A percentile compares a stretch with the other conserved stretches of the same genome.
Evolutionary conservation across 1,140 invertebrate species (phyloP).

Genomic region (Atta colombica): DNA sequence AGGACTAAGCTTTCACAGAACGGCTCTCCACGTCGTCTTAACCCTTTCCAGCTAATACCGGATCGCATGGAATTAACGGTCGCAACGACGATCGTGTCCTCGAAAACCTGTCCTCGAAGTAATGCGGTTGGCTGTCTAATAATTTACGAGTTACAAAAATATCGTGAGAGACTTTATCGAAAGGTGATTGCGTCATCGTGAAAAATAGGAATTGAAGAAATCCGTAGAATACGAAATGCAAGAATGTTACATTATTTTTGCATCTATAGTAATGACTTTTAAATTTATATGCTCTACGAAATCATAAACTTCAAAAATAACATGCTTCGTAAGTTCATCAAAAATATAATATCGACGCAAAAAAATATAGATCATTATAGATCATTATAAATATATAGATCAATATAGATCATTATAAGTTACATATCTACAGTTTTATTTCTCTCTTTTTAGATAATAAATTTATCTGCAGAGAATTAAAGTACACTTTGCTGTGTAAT

Average conservation of each 20-base stretch:
- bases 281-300: neutral
- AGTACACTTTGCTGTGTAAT: neutral
- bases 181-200: constrained; percentile 29
- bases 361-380: neutral
- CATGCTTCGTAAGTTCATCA: neutral
- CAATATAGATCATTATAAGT: neutral
- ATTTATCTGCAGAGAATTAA: neutral
- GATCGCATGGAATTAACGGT: constrained; percentile 69
- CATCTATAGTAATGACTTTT: neutral
- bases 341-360: neutral
- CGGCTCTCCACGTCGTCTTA: constrained; percentile 74
- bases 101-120: constrained; percentile 55
- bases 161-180: constrained; percentile 49
- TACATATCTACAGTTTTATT: neutral
- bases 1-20: constrained; percentile 67
- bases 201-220: constrained; percentile 24
- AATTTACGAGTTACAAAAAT: constrained; percentile 60
- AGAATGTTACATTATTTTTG: neutral
- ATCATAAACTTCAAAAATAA: neutral
- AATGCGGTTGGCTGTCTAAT: constrained; percentile 61
- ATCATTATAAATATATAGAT: no score
- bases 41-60: constrained; percentile 75
- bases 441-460: neutral
- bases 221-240: neutral
- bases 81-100: constrained; percentile 60